Percentiles rank a stretch among this genome's conserved stretches.
phyloP scores from a whole-genome alignment of 2,113 vertebrate genomes.

The Chlamydotis undulata region DNA sequence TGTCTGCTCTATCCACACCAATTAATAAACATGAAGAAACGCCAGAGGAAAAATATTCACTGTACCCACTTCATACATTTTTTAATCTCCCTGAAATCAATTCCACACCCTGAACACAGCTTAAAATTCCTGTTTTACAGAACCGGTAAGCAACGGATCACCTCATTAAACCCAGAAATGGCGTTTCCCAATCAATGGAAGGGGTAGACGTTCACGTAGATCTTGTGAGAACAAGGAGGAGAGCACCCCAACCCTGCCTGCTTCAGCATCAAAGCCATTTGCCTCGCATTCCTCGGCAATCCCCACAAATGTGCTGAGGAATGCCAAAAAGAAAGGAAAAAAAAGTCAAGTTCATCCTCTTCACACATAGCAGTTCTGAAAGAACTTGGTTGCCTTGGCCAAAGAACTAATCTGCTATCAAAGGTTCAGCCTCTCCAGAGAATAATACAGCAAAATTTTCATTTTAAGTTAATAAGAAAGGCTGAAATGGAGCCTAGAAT shows the following conservation, averaged over 20 bases:
- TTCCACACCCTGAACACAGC: constrained; percentile 6
- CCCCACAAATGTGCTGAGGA: neutral
- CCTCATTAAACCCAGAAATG: constrained; percentile 29
- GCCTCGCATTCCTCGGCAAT: fast-evolving
- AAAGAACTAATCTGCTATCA: neutral
- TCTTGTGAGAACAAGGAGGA: neutral
- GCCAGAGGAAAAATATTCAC: constrained; percentile 46
- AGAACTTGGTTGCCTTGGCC: neutral
- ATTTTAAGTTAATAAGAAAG: neutral
- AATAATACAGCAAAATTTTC: neutral
- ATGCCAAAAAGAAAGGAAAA: neutral
- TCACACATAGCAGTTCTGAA: neutral
- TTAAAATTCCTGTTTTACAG: constrained; percentile 34
- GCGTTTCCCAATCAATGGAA: neutral
- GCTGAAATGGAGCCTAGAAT: neutral
- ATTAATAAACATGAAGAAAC: constrained; percentile 60
- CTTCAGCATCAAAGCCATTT: neutral
- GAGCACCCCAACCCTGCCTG: neutral
- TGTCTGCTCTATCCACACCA: neutral
- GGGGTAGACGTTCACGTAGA: fast-evolving
- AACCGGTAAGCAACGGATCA: neutral
- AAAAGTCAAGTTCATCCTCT: neutral
- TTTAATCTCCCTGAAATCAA: constrained; percentile 50
- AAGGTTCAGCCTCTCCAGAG: neutral
- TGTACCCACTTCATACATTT: constrained; percentile 52